phyloP scores from a whole-genome alignment of 2,113 vertebrate genomes.

The Ophiodon elongatus region DNA sequence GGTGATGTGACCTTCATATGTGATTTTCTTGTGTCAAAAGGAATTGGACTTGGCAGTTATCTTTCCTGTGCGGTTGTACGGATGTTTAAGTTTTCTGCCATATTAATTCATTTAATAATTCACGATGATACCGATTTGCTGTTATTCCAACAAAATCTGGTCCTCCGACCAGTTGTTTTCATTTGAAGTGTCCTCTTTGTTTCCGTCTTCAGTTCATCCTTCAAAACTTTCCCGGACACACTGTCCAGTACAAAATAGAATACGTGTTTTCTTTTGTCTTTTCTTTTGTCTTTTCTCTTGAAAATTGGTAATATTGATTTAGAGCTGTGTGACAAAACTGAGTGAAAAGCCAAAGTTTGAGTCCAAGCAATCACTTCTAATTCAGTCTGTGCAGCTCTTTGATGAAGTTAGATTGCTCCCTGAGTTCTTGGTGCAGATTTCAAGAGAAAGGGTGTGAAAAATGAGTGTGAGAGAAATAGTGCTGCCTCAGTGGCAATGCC shows the following conservation, averaged over 20 bases:
- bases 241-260: background rate
- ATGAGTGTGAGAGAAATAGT: slow-evolving; percentile 47
- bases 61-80: background rate
- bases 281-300: background rate
- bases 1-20: slow-evolving; percentile 28
- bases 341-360: slow-evolving; percentile 31
- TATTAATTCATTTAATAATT: slow-evolving; percentile 9
- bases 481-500: slow-evolving; percentile 48
- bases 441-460: slow-evolving; percentile 44
- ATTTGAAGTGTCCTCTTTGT: background rate
- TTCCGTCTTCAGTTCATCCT: background rate
- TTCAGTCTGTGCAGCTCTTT: slow-evolving; percentile 36
- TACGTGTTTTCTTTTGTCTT: background rate
- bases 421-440: slow-evolving; percentile 31
- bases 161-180: background rate
- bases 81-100: background rate
- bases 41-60: slow-evolving; percentile 19
- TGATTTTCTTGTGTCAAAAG: slow-evolving; percentile 18
- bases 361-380: slow-evolving; percentile 41
- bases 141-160: background rate
- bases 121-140: background rate
- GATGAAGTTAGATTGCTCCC: slow-evolving; percentile 54
- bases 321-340: slow-evolving; percentile 13
- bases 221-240: background rate
- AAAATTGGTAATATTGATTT: slow-evolving; percentile 37